These are phyloP conservation scores for Lomographa bimaculata DNA, from an alignment of 2,888 invertebrate species.

Conservation along the genomic window DNA sequence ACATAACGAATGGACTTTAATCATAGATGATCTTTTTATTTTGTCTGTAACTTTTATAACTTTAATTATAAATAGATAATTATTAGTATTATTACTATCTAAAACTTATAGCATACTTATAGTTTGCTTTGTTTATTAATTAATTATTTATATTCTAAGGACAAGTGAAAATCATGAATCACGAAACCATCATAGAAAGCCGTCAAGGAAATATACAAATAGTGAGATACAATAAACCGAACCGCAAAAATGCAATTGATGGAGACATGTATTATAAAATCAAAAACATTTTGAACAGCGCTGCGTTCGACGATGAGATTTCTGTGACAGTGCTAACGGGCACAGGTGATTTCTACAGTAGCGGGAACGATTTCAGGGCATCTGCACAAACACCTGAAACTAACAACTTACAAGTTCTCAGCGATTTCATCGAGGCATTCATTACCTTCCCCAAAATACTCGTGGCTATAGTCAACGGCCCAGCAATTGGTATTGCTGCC, in stretches of 20 bases:
- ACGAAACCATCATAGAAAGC: constrained; percentile 53
- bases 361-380: constrained; percentile 89
- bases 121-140: too few species aligned
- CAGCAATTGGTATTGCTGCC: constrained; percentile 95
- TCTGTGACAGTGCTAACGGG: constrained; percentile 91
- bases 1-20: too few species aligned
- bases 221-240: constrained; percentile 89
- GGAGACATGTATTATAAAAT: constrained; percentile 87
- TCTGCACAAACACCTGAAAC: constrained; percentile 30
- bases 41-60: too few species aligned
- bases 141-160: too few species aligned
- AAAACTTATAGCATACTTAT: too few species aligned
- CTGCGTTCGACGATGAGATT: constrained; percentile 86
- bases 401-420: constrained; percentile 55
- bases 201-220: constrained; percentile 59
- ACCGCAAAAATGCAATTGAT: constrained; percentile 91
- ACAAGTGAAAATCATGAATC: constrained; percentile 9
- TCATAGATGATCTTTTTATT: too few species aligned
- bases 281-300: constrained; percentile 85
- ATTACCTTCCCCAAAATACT: constrained; percentile 95
- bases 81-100: too few species aligned
- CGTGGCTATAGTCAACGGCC: constrained; percentile 95
- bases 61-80: too few species aligned
- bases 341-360: constrained; percentile 90
- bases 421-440: constrained; percentile 88